phyloP scores from a whole-genome alignment of 2,113 vertebrate genomes.

The Agapornis roseicollis region DNA sequence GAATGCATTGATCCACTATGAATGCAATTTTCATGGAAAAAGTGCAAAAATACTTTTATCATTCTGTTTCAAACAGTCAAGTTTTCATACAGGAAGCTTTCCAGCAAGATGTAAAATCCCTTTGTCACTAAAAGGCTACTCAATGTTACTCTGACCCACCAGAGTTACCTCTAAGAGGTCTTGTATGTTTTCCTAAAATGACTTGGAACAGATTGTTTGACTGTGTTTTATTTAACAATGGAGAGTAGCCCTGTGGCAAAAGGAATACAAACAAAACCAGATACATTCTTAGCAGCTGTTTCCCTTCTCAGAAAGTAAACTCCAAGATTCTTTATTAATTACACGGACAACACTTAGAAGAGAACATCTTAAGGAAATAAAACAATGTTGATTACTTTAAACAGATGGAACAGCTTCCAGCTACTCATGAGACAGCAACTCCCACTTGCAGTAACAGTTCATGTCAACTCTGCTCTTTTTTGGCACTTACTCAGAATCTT shows the following conservation, averaged over 20 bases:
- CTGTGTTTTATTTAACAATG: neutral
- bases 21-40: neutral
- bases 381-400: neutral
- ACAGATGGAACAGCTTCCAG: neutral
- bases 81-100: neutral
- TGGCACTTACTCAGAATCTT: neutral
- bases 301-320: neutral
- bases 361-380: neutral
- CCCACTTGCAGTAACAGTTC: neutral
- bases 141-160: neutral
- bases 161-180: neutral
- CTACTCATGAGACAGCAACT: neutral
- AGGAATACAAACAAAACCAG: neutral
- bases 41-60: neutral
- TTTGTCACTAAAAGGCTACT: neutral
- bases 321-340: neutral
- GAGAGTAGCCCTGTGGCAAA: neutral
- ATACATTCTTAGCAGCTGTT: rapidly evolving
- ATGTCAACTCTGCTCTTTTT: neutral
- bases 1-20: neutral
- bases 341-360: neutral
- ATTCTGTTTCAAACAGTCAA: neutral
- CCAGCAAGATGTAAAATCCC: neutral
- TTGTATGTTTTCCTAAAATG: neutral
- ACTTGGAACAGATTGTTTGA: neutral